phyloP scores from a whole-genome alignment of 1,140 invertebrate genomes.

The Lepidurus apus region DNA sequence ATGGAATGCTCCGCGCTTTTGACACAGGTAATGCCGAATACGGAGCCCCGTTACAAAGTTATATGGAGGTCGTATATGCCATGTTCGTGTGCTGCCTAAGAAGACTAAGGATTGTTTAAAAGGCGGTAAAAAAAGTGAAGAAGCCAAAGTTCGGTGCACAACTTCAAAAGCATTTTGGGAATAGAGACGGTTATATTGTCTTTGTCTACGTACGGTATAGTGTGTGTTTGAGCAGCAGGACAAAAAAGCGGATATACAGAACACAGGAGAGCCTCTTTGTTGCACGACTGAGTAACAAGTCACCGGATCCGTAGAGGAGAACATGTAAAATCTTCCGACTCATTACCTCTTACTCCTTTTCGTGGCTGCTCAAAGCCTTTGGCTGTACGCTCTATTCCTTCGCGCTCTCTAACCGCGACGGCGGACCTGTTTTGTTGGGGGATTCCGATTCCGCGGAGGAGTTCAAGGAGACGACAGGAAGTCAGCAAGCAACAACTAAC shows the following conservation, averaged over 20 bases:
- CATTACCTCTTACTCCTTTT: not conserved
- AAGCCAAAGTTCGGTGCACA: not conserved
- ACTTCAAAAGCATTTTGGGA: not conserved
- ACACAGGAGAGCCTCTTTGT: not conserved
- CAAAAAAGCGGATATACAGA: not conserved
- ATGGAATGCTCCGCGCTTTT: not conserved
- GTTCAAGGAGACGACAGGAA: not conserved
- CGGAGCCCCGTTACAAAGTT: not conserved
- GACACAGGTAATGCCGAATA: constrained; percentile 8
- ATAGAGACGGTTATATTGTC: not conserved
- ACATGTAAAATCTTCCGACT: constrained; percentile 7
- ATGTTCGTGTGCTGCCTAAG: not conserved
- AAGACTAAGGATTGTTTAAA: not conserved
- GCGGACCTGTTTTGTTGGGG: no score
- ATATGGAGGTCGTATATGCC: not conserved
- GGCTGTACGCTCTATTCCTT: no score
- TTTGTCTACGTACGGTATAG: not conserved
- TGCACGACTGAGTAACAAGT: constrained; percentile 17
- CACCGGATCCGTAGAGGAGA: not conserved
- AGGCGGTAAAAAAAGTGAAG: not conserved
- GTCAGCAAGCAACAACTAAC: not conserved
- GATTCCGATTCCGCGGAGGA: no score
- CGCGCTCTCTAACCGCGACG: no score
- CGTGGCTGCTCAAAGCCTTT: not conserved
- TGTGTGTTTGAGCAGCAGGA: not conserved